Evolutionary conservation across 2,888 invertebrate species (phyloP).

Genomic region (Brenthis ino): DNA sequence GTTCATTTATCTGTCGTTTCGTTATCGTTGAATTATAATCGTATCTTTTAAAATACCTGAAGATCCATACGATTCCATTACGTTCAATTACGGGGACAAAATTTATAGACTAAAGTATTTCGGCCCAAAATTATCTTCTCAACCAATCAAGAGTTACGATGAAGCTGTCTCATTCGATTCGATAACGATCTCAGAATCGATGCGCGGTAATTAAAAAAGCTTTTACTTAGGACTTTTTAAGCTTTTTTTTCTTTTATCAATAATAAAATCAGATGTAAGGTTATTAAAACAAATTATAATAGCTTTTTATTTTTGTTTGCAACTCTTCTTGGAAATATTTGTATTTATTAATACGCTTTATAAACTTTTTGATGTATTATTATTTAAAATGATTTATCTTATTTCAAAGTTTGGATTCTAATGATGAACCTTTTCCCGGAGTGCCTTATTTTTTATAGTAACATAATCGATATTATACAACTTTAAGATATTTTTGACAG

Average conservation of each 20-base stretch:
- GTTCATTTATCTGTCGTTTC: slow-evolving; percentile 5
- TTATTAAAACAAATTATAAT: slow-evolving; percentile 18
- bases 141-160: slow-evolving; percentile 42
- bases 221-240: slow-evolving; percentile 18
- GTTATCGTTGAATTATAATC: slow-evolving; percentile 16
- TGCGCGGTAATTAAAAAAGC: slow-evolving; percentile 26
- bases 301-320: not conserved
- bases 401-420: too few species aligned
- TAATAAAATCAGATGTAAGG: slow-evolving; percentile 9
- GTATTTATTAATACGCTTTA: too few species aligned
- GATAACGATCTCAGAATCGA: slow-evolving; percentile 55
- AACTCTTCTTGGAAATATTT: slow-evolving; percentile 4
- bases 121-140: slow-evolving; percentile 37
- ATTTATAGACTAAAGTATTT: slow-evolving; percentile 32
- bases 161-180: slow-evolving; percentile 51
- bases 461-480: too few species aligned
- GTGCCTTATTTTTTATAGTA: too few species aligned
- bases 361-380: too few species aligned
- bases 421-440: too few species aligned
- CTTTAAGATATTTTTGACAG: too few species aligned
- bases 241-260: slow-evolving; percentile 9
- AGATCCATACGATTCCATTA: slow-evolving; percentile 32
- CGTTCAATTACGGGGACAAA: slow-evolving; percentile 34
- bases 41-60: slow-evolving; percentile 24
- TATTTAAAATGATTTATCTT: too few species aligned